These are phyloP conservation scores for Cactoblastis cactorum DNA, from an alignment of 2,888 invertebrate genomes.

Conservation along the genomic window DNA sequence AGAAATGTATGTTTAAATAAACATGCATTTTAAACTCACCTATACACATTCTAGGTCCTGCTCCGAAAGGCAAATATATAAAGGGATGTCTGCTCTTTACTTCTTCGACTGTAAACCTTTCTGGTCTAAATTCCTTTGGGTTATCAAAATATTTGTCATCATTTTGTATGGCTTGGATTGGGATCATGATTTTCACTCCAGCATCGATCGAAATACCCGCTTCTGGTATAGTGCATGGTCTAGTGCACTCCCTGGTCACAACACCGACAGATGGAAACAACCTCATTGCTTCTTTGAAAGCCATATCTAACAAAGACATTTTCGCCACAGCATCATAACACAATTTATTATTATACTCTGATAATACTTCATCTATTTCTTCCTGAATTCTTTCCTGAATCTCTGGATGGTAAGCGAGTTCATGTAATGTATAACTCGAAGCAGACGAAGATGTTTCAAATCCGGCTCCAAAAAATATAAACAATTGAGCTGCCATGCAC, in stretches of 20 bases:
- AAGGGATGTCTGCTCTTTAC: conserved; percentile 30
- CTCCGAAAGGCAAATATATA: conserved; percentile 52
- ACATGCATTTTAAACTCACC: conserved; percentile 32
- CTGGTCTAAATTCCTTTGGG: conserved; percentile 43
- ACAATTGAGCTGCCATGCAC: conserved; percentile 48
- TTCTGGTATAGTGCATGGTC: conserved; percentile 37
- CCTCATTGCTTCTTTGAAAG: conserved; percentile 52
- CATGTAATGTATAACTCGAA: conserved; percentile 53
- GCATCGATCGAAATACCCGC: conserved; percentile 47
- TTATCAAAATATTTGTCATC: conserved; percentile 52
- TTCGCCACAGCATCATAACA: conserved; percentile 51
- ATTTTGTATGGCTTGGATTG: conserved; percentile 50
- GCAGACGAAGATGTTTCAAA: conserved; percentile 68
- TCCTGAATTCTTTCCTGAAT: conserved; percentile 49
- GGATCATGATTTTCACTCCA: conserved; percentile 50
- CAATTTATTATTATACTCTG: conserved; percentile 46
- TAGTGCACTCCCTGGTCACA: conserved; percentile 45
- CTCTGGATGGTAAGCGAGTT: conserved; percentile 57
- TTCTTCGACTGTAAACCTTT: conserved; percentile 37
- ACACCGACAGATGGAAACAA: conserved; percentile 47
- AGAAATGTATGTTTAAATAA: too few relatives aligned
- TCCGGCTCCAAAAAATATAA: conserved; percentile 63
- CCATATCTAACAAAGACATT: conserved; percentile 42
- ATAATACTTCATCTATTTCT: conserved; percentile 51
- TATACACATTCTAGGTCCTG: conserved; percentile 52